phyloP scores from a whole-genome alignment of 2,113 vertebrate species.

The Orcinus orca region DNA sequence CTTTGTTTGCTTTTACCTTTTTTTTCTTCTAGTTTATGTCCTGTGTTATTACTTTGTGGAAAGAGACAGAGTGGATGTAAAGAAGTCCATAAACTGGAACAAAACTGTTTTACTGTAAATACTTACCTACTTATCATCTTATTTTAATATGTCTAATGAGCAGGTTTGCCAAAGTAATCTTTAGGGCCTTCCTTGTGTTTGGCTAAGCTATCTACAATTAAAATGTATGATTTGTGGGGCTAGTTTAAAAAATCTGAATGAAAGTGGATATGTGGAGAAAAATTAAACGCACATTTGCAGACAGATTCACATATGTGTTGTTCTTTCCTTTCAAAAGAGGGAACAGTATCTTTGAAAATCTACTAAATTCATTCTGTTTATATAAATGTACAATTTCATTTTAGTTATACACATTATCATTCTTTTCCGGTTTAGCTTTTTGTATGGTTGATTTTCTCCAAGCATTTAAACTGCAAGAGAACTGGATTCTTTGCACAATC shows the following conservation, averaged over 20 bases:
- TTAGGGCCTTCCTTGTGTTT: conserved; percentile 34
- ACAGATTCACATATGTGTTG: background rate
- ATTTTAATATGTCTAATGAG: conserved; percentile 68
- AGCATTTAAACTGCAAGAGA: background rate
- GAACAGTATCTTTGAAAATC: background rate
- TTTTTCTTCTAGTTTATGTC: conserved; percentile 53
- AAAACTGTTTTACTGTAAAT: conserved; percentile 72
- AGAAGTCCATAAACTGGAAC: conserved; percentile 78
- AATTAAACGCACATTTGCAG: background rate
- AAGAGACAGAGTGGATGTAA: conserved; percentile 63
- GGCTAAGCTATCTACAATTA: conserved; percentile 30
- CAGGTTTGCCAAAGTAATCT: conserved; percentile 31
- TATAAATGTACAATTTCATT: background rate
- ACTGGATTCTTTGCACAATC: background rate
- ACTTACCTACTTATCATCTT: conserved; percentile 49
- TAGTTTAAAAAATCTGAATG: background rate
- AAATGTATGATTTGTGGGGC: conserved; percentile 2
- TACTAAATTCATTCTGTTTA: background rate
- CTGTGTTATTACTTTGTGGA: conserved; percentile 72
- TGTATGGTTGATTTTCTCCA: background rate
- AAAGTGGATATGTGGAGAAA: conserved; percentile 31
- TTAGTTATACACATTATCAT: background rate
- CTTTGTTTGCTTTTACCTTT: conserved; percentile 65
- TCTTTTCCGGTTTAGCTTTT: background rate
- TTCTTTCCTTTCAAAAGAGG: background rate